phyloP scores from a whole-genome alignment of 2,888 invertebrate species.

The Melanchra persicariae region DNA sequence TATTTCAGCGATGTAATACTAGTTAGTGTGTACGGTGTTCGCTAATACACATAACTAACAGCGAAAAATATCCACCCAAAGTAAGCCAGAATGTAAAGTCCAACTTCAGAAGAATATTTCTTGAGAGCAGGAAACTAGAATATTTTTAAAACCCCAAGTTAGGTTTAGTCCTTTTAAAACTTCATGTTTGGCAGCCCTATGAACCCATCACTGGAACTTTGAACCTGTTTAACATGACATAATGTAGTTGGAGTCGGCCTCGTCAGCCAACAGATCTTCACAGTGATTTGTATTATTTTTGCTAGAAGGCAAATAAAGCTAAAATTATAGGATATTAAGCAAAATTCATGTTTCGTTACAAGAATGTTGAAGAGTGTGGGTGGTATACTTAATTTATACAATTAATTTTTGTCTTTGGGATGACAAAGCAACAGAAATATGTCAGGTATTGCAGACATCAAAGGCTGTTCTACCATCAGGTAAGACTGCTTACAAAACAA shows the following conservation, averaged over 20 bases:
- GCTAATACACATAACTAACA: not conserved
- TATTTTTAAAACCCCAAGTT: not conserved
- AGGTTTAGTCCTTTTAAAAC: not conserved
- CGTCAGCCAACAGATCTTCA: conserved; percentile 45
- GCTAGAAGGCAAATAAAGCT: conserved; percentile 6
- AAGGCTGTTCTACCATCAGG: not conserved
- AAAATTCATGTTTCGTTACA: not conserved
- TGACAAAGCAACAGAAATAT: not conserved
- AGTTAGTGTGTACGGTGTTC: too few species aligned
- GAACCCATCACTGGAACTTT: conserved; percentile 56
- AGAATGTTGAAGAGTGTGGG: not conserved
- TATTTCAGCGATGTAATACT: too few species aligned
- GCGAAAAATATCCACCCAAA: too few species aligned
- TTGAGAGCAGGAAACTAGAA: too few species aligned
- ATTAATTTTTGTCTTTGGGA: too few species aligned
- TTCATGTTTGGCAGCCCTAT: conserved; percentile 40
- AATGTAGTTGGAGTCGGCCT: conserved; percentile 45
- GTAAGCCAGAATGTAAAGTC: too few species aligned
- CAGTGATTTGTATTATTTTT: conserved; percentile 42
- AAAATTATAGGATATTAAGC: conserved; percentile 6
- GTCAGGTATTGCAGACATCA: too few species aligned
- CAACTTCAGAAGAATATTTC: too few species aligned
- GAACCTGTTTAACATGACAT: conserved; percentile 62
- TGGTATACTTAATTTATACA: not conserved
- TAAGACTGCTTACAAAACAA: too few species aligned